Evolutionary conservation across 2,113 vertebrate genomes (phyloP).

Genomic region (Seriola quinqueradiata): DNA sequence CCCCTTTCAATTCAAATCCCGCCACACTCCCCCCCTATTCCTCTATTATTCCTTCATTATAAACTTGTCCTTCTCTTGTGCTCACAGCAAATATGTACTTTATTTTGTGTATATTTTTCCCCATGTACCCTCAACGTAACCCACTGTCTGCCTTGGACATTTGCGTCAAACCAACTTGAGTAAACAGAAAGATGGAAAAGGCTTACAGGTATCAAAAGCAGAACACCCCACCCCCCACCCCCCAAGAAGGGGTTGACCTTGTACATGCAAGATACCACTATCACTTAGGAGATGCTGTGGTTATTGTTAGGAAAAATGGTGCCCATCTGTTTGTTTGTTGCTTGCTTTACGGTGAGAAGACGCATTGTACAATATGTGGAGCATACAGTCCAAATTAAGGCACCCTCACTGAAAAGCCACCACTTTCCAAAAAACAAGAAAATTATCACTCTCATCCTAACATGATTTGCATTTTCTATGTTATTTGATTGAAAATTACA

Average conservation of each 20-base stretch:
- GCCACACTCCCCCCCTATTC: slow-evolving; percentile 33
- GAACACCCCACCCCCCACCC: neutral
- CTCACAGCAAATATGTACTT: slow-evolving; percentile 50
- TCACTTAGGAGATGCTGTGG: slow-evolving; percentile 57
- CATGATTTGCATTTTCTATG: neutral
- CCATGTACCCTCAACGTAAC: slow-evolving; percentile 37
- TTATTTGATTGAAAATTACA: neutral
- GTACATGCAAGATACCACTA: slow-evolving; percentile 55
- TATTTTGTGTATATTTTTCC: slow-evolving; percentile 48
- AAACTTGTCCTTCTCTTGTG: slow-evolving; percentile 68
- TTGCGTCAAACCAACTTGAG: slow-evolving; percentile 42
- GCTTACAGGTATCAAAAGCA: slow-evolving; percentile 50
- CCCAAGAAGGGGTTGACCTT: slow-evolving; percentile 63
- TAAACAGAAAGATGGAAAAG: slow-evolving; percentile 45
- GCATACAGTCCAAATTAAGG: neutral
- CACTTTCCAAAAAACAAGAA: neutral
- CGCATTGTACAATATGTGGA: neutral
- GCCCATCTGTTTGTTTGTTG: slow-evolving; percentile 64
- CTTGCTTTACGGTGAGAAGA: slow-evolving; percentile 24
- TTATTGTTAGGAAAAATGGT: slow-evolving; percentile 54
- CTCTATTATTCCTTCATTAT: slow-evolving; percentile 48
- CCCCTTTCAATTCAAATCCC: slow-evolving; percentile 58
- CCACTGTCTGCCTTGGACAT: slow-evolving; percentile 45
- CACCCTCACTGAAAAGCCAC: neutral
- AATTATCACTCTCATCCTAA: neutral